Evolutionary conservation across 2,113 vertebrate genomes (phyloP).

Genomic region (Himantopus leucocephalus): DNA sequence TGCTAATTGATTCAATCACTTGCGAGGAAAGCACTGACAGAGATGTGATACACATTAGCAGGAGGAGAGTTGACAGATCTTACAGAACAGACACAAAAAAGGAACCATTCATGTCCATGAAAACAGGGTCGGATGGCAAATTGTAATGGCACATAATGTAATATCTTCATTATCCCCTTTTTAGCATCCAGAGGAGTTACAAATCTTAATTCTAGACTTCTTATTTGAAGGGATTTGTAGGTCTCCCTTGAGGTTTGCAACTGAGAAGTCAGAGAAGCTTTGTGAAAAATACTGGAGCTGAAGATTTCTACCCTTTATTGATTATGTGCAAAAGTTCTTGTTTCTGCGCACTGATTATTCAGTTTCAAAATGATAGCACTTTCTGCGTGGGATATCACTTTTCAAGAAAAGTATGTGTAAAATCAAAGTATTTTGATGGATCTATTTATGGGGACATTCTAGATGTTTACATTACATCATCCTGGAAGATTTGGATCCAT

Average conservation of each 20-base stretch:
- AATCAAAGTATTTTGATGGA: neutral
- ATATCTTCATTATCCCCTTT: neutral
- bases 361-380: neutral
- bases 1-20: neutral
- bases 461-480: neutral
- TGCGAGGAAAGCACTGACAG: neutral
- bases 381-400: neutral
- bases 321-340: neutral
- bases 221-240: neutral
- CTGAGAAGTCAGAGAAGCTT: neutral
- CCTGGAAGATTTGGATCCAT: neutral
- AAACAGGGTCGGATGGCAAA: neutral
- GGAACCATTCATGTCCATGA: neutral
- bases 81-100: neutral
- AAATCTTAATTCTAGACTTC: neutral
- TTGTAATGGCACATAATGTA: neutral
- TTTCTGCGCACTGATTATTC: neutral
- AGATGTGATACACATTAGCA: neutral
- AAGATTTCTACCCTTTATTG: neutral
- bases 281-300: neutral
- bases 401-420: neutral
- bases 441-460: neutral
- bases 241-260: neutral
- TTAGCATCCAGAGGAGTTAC: neutral
- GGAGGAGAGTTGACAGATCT: neutral